Percentiles rank a stretch among this genome's conserved stretches.
Evolutionary conservation across 2,113 vertebrate species (phyloP).

Genomic region (Nibea coibor): DNA sequence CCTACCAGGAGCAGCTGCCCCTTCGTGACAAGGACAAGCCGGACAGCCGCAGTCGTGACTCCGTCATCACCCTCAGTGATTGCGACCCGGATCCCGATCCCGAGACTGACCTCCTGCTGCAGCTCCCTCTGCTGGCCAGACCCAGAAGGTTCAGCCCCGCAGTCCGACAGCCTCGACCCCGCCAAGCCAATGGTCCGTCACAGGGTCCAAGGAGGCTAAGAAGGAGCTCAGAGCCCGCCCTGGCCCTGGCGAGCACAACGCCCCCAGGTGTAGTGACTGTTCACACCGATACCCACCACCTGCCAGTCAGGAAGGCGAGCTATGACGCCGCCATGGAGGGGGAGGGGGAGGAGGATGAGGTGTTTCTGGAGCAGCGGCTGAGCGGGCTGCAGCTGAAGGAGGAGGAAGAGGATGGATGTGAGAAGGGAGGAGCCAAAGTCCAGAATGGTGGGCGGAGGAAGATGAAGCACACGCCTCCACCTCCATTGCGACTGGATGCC

Average conservation of each 20-base stretch:
- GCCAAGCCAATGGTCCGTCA: slow-evolving; percentile 53
- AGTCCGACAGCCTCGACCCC: slow-evolving; percentile 58
- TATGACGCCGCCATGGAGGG: slow-evolving; percentile 85
- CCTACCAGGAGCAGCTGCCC: slow-evolving; percentile 84
- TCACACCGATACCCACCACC: slow-evolving; percentile 49
- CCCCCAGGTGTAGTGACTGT: neutral
- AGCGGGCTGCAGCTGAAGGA: slow-evolving; percentile 85
- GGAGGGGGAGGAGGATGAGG: slow-evolving; percentile 61
- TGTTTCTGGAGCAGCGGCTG: slow-evolving; percentile 80
- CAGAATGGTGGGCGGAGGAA: slow-evolving; percentile 76
- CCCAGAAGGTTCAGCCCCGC: slow-evolving; percentile 72
- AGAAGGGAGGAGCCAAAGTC: slow-evolving; percentile 80
- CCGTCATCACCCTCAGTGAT: slow-evolving; percentile 91
- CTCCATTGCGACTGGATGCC: slow-evolving; percentile 83
- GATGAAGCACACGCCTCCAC: slow-evolving; percentile 78
- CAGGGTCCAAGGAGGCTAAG: slow-evolving; percentile 81
- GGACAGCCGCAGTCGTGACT: slow-evolving; percentile 92
- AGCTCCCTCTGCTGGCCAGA: slow-evolving; percentile 78
- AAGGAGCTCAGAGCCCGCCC: slow-evolving; percentile 88
- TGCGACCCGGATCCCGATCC: slow-evolving; percentile 85
- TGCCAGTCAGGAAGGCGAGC: slow-evolving; percentile 84
- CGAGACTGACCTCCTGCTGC: slow-evolving; percentile 79
- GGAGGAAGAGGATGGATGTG: slow-evolving; percentile 79
- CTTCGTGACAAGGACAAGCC: slow-evolving; percentile 82
- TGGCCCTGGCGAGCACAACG: slow-evolving; percentile 74